Evolutionary conservation across 2,113 vertebrate genomes (phyloP), one percentile per base, ranked within the genome.

Genomic region (Amazona vittata): DNA sequence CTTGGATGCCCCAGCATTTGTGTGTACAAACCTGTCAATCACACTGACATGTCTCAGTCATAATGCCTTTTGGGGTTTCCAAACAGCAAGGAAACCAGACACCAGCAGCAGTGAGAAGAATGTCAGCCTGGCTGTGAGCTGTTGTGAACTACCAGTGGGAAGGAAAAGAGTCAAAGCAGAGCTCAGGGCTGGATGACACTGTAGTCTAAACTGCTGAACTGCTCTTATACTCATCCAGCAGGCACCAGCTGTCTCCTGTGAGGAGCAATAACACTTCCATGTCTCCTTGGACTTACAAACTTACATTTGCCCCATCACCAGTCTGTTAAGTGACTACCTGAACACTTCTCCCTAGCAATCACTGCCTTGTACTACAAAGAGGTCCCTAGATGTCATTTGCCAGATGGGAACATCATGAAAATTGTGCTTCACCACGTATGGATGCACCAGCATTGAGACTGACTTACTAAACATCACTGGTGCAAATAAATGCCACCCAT

Each of bases 1-100:
- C 67, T 80, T 87, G 80, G 75, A 87, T 93, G 70, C 17, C 76
- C 69, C 52, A 86, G 52, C 29, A 76, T 2, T 73, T 68, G 15
- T 78, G 67, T 97, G 65, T 90, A 94, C 59, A 96, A 90, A 93
- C 33, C 65, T 94, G 92, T 67, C 92, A 94, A 52, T 86, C 89
- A 83, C 24, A 39, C 25, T 82, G 57, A 44, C n/a, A 9, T 24
- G 14, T 37, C 75, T 96, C 63, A 76, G 78, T 83, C 88, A 73
- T 76, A 93, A 89, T 0, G 22, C 73, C 73, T 13, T 3, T 44
- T 95, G 76, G 83, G 83, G 31, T 90, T 96, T 95, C 80, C 93
- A 93, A 94, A 94, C 83, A 83, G 46, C 82, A 84, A 84, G 39
- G 52, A 93, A 94, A 53, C 17, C 46, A 92, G 63, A 44, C 50